Base-by-base conservation (phyloP, 2,113 vertebrate genomes). In the Hiodon alosoides region DNA sequence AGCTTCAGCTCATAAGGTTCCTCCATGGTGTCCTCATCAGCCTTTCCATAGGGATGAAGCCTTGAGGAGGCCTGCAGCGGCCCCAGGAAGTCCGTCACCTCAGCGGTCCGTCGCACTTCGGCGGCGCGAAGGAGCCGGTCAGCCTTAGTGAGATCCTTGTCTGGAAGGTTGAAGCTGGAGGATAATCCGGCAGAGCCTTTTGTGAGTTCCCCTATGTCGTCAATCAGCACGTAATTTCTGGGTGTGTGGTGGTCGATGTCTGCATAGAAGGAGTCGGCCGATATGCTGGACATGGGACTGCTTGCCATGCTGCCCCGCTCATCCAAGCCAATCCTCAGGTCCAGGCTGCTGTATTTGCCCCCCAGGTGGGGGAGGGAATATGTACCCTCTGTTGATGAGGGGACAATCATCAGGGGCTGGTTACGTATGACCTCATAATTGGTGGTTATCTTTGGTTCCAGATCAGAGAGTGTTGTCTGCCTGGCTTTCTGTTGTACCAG, bases 1-100 rank as follows among this genome's bases (percentile, higher is more conserved):
- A 99, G 92, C 77, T 98, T 99, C 69, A 99, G 85, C 79, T 99
- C 98, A 84, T 98, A 99, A 10, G 98, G 96, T 47, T 99, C 98
- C 75, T 99, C 97, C 96, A 99, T 99, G 3, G 96, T 86, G 54
- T 98, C 96, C 81, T 99, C 98, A 72, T 98, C 97, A 50, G 92
- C 90, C 90, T 98, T 99, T 78, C 93, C 92, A 74, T 98, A 98
- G 55, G 92, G 89, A 73, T 97, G 96, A 73, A 97, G 82, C 61
- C 95, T 90, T 52, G 95, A 90, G 58, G 95, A 91, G 68, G 86
- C 83, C 79, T 93, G 92, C 66, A 95, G 79, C 46, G 94, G 92
- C 3, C 87, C 87, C 73, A 92, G 85, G 77, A 91, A 92, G 47
- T 91, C 91, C 59, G 77, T 92, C 81, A 92, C 89, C 85, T 99